Base-by-base conservation (phyloP, 2,797 vertebrate species). In the Scleropages formosus region DNA sequence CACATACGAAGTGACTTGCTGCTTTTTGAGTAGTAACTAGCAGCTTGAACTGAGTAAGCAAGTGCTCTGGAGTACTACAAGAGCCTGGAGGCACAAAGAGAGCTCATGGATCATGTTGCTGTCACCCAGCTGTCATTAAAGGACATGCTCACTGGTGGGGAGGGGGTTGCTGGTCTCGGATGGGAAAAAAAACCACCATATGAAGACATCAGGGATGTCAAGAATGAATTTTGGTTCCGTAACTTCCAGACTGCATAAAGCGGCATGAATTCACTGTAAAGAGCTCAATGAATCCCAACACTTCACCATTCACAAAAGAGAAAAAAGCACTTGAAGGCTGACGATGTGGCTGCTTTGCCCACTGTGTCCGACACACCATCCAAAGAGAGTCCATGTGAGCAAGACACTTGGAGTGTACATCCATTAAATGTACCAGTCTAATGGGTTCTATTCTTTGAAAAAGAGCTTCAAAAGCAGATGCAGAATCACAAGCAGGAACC, bases 241-340 rank as follows among this genome's bases (percentile, higher is more conserved):
- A 47, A 68, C 46, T 44, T 20, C 46, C 15, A 49, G 47, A 22
- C 67, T 22, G 15, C 26, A 47, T 20, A 53, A 27, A 24, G 53
- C 16, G 20, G 56, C 31, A 60, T 20, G 72, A 10, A 72, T 72
- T 72, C 27, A 60, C 27, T 59, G 72, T 22, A 4, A 58, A 58
- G 13, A 71, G 13, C 16, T 24, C 26, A 61, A 61, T 61, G n/a
- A 39, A 72, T 59, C 56, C 4, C n/a, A 72, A 39, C 26, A 56
- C 49, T 31, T 71, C 20, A 12, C 69, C 4, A 53, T n/a, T 31
- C 51, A 39, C 16, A 56, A 58, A 59, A 10, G 56, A 10, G 16
- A 22, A 27, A 18, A 59, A 58, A 11, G 53, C 2, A 39, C 2
- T 2, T 2, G 39, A 6, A 53, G 27, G 22, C 16, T 47, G 12